Evolutionary conservation across 2,797 vertebrate genomes (phyloP), one percentile per base, ranked within the genome.

Genomic region (Silurus lanzhouensis): DNA sequence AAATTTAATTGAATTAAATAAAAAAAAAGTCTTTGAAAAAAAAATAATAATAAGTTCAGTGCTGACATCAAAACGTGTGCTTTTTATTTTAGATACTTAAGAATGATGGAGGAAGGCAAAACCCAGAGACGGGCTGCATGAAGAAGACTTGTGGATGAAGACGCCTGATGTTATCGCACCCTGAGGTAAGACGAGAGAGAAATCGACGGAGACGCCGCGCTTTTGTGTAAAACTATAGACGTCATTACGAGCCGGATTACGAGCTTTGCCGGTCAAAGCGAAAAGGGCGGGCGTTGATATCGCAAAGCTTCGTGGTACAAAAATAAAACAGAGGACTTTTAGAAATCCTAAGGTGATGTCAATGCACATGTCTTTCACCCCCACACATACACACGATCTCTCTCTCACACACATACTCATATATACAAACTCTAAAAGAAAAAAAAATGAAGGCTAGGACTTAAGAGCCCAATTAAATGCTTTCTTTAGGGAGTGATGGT

Each of bases 401-500:
- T 9, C 25, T 3, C 5, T 48, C 2, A n/a, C 9, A 71, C 13
- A 74, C 13, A 74, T 5, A 52, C 3, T 55, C 3, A 75, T 8
- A 75, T 8, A 75, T 17, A 75, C 8, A 92, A 92, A 68, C 12
- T 91, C 91, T 91, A 52, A 52, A 52, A 52, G 10, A 52, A 52
- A 66, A 74, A 80, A 74, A 93, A 93, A 95, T 94, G 94, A 94
- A 94, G 92, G 94, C 94, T 94, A 95, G 94, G 94, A 95, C 94
- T 95, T 94, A 95, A 94, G 94, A 95, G 94, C 94, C 94, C 94
- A 95, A 95, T 95, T 95, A 95, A 94, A 94, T 94, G 93, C 93
- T 94, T 95, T 94, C 94, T 95, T 94, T 92, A 92, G 94, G 94
- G 94, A 95, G 93, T 92, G 93, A 95, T 94, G 93, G 92, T 63